A percentile compares a stretch with the other conserved stretches of the same genome.
Conservation (phyloP, 2,888 invertebrate species). For the Iphiclides podalirius region DNA sequence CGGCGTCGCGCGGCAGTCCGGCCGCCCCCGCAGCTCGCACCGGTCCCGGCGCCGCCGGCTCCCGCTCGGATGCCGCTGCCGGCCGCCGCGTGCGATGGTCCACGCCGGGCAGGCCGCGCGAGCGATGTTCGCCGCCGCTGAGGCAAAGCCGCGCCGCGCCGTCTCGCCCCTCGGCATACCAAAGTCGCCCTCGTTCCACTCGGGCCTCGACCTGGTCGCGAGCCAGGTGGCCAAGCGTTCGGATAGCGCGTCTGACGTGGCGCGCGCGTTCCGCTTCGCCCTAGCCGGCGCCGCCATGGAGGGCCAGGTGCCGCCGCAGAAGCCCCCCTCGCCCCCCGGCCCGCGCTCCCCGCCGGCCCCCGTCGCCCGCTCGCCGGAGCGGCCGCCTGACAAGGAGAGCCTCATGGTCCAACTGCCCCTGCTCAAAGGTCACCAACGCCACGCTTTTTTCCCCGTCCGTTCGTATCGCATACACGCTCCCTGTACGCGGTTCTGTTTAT, state of each 20-base stretch:
- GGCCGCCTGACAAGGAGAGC: constrained; percentile 63
- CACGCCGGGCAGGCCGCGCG: constrained; percentile 79
- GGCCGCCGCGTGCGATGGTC: constrained; percentile 79
- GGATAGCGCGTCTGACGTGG: constrained; percentile 72
- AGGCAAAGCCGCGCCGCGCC: constrained; percentile 73
- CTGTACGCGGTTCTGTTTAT: not conserved
- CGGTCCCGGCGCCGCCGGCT: constrained; percentile 74
- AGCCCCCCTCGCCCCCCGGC: constrained; percentile 68
- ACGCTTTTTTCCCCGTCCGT: too few species aligned
- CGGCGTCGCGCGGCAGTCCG: constrained; percentile 48
- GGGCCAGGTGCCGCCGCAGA: constrained; percentile 59
- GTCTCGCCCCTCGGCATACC: constrained; percentile 87
- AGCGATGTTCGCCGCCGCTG: constrained; percentile 76
- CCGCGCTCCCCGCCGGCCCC: constrained; percentile 52
- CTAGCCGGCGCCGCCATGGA: constrained; percentile 61
- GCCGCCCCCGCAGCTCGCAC: constrained; percentile 77
- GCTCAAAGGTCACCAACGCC: constrained; percentile 69
- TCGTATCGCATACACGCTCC: not conserved
- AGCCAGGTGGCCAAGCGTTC: constrained; percentile 76
- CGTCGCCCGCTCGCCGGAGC: constrained; percentile 50
- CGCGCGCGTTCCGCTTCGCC: constrained; percentile 73
- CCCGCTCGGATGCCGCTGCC: constrained; percentile 77
- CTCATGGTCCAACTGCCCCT: constrained; percentile 74
- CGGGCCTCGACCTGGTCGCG: constrained; percentile 90
- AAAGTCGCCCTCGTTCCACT: constrained; percentile 93